Base-by-base conservation (phyloP, 2,113 vertebrate species). In the Chionis minor region DNA sequence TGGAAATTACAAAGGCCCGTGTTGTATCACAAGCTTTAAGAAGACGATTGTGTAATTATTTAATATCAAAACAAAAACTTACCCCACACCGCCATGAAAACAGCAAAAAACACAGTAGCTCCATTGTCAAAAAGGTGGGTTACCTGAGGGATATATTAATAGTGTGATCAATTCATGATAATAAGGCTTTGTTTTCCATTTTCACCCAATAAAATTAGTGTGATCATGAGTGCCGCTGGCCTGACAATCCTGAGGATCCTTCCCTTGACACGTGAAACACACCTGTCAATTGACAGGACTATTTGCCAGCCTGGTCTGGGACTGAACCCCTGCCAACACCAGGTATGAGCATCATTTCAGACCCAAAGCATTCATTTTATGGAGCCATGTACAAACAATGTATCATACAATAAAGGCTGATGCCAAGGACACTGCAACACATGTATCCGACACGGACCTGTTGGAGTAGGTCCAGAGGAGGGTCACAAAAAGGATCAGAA, bases 21-120 rank as follows among this genome's bases (percentile, higher is more conserved):
- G 8, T 32, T 33, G 45, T 11, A 66, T 22, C 24, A 91, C 2
- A 56, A 27, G 47, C 7, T 51, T 86, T 9, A 61, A 65, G 78
- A n/a, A 62, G 81, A 90, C 69, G 5, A 26, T 44, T 44, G 22
- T 49, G 19, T 18, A 63, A 71, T 88, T 90, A 51, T 17, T 75
- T 63, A 83, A 49, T 45, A 77, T 14, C 12, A 51, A 27, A 63
- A 4, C 6, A 51, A 59, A 72, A 91, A 98, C 99, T 99, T 98
- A 99, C 99, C 99, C 99, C 99, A 99, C 40, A 99, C 99, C 12
- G 99, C 99, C 99, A 99, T 99, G 98, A 99, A 99, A 71, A 99
- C 99, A 79, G 99, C 99, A 94, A 99, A 99, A 97, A 99, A 99
- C 84, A 99, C 99, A 12, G 99, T 99, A 4, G 99, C 99, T 94